Conservation (phyloP, 2,797 vertebrate genomes). For the Phyllotis vaccarum region DNA sequence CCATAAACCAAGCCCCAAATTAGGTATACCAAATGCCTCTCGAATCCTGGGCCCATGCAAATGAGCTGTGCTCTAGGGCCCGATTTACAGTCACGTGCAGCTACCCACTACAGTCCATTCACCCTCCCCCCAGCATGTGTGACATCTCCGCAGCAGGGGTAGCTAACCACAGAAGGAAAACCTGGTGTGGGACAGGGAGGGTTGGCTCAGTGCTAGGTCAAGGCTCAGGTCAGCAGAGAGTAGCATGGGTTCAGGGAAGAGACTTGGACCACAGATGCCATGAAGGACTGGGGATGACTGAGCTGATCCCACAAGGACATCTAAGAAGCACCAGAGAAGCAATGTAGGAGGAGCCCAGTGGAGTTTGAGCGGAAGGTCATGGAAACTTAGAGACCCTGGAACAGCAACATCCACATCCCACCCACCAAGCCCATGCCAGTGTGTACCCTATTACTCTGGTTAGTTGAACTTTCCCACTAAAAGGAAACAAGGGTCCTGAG, state of each 20-base stretch:
- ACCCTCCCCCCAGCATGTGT: background rate
- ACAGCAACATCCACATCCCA: background rate
- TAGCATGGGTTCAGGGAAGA: background rate
- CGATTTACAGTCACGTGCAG: background rate
- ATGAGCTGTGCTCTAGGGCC: background rate
- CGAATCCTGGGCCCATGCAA: background rate
- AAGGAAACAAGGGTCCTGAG: background rate
- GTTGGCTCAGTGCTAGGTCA: rapidly evolving
- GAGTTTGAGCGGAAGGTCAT: background rate
- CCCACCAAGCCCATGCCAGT: background rate
- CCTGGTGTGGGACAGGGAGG: rapidly evolving
- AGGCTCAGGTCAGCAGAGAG: background rate
- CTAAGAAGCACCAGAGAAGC: too few relatives aligned
- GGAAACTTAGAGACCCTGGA: too few relatives aligned
- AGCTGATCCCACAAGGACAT: background rate
- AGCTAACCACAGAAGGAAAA: background rate
- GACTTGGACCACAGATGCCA: too few relatives aligned
- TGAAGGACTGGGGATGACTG: rapidly evolving
- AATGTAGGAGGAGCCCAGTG: background rate
- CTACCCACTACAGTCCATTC: background rate
- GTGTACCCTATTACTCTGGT: background rate
- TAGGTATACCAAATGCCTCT: background rate
- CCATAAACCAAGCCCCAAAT: background rate
- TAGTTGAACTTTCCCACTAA: background rate
- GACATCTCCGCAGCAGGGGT: background rate